Evolutionary conservation across 2,888 invertebrate genomes (phyloP).

Genomic region (Leptopilina myrica): DNA sequence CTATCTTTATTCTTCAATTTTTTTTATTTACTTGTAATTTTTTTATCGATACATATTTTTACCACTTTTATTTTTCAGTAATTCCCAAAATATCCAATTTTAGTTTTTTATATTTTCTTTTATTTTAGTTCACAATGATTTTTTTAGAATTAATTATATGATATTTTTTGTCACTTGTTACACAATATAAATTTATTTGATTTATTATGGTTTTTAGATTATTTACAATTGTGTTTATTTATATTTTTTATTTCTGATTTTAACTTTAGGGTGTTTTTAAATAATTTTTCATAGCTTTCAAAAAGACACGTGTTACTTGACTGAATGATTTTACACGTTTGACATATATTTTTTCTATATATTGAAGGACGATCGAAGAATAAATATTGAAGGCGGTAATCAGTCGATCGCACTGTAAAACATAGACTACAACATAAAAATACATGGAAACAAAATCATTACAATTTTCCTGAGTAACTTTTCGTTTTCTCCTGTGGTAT

Average conservation of each 20-base stretch:
- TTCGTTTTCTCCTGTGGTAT: not conserved
- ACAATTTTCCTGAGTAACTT: not conserved
- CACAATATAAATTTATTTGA: no score
- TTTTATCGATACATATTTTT: no score
- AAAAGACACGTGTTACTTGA: conserved; percentile 9
- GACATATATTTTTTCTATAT: not conserved
- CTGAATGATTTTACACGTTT: conserved; percentile 18
- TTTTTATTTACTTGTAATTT: no score
- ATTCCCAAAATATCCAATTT: no score
- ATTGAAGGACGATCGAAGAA: not conserved
- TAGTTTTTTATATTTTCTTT: no score
- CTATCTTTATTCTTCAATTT: no score
- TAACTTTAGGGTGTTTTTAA: not conserved
- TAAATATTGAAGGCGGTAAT: not conserved
- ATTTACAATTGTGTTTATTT: not conserved
- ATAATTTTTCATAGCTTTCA: not conserved
- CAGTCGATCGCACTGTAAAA: not conserved
- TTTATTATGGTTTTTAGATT: no score
- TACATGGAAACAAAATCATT: not conserved
- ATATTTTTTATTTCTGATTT: not conserved
- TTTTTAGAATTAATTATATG: no score
- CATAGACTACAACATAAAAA: not conserved
- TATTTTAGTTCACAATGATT: no score
- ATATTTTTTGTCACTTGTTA: no score
- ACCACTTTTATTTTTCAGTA: no score